phyloP scores from a whole-genome alignment of 2,888 invertebrate genomes.

The Himalopsyche kuldschensis region DNA sequence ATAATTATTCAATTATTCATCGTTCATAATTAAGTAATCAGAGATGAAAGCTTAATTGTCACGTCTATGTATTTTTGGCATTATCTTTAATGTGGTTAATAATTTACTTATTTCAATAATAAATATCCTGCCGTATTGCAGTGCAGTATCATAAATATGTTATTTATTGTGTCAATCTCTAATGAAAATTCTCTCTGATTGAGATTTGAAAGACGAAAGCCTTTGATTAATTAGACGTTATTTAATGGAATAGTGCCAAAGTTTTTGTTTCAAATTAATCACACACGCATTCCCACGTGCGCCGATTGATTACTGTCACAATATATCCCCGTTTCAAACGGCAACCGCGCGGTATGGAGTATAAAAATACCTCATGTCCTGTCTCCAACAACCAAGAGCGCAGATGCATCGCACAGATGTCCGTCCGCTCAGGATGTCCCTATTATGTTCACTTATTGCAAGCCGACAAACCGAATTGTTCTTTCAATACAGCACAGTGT shows the following conservation, averaged over 20 bases:
- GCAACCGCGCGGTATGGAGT: neutral
- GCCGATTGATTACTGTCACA: neutral
- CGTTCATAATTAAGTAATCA: no score
- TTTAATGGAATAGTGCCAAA: neutral
- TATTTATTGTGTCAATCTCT: no score
- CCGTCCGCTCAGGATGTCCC: slow-evolving; percentile 37
- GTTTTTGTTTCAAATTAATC: neutral
- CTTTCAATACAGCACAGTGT: neutral
- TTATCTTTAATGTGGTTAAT: no score
- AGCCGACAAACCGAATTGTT: slow-evolving; percentile 24
- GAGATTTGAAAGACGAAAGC: no score
- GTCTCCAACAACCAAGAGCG: slow-evolving; percentile 5
- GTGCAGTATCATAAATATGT: no score
- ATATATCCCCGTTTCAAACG: neutral
- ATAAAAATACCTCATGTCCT: neutral
- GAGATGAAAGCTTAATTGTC: no score
- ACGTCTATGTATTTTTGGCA: no score
- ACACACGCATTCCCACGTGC: neutral
- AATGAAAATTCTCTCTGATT: no score
- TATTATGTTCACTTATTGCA: slow-evolving; percentile 38
- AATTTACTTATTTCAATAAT: no score
- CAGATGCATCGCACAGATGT: slow-evolving; percentile 39
- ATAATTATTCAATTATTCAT: no score
- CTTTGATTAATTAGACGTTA: no score
- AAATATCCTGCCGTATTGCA: no score